A percentile compares a stretch with the other conserved stretches of the same genome.
Evolutionary conservation across 2,888 invertebrate genomes (phyloP).

Genomic region (Neoascia interrupta): DNA sequence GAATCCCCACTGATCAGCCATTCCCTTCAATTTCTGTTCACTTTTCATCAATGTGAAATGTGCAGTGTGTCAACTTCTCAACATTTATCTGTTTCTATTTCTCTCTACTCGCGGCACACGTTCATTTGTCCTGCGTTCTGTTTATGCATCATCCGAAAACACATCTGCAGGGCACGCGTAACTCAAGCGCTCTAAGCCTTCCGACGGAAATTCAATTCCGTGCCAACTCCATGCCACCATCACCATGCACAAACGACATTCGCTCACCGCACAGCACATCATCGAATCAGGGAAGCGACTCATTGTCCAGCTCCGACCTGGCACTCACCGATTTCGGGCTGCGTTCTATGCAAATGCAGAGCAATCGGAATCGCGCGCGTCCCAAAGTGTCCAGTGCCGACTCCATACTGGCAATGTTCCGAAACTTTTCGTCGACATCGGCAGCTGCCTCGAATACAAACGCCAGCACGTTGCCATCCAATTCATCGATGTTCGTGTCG

Average conservation of each 20-base stretch:
- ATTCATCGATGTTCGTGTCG: slow-evolving; percentile 83
- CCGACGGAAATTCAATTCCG: slow-evolving; percentile 76
- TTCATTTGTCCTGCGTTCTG: slow-evolving; percentile 50
- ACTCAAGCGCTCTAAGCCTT: slow-evolving; percentile 76
- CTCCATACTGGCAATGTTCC: slow-evolving; percentile 89
- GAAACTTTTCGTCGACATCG: slow-evolving; percentile 86
- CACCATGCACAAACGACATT: slow-evolving; percentile 83
- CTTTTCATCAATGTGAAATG: slow-evolving; percentile 11
- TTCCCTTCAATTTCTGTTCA: too few species aligned
- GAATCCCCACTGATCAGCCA: too few species aligned
- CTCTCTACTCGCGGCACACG: slow-evolving; percentile 52
- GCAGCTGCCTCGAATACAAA: slow-evolving; percentile 76
- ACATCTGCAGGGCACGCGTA: slow-evolving; percentile 73
- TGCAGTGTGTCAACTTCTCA: slow-evolving; percentile 21
- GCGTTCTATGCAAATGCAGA: slow-evolving; percentile 71
- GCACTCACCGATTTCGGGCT: slow-evolving; percentile 82
- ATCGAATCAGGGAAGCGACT: slow-evolving; percentile 88
- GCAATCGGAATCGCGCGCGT: slow-evolving; percentile 74
- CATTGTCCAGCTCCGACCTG: slow-evolving; percentile 87
- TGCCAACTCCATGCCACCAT: slow-evolving; percentile 83
- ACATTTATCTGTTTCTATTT: slow-evolving; percentile 38
- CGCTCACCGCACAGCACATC: slow-evolving; percentile 85
- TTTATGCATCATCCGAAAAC: neutral
- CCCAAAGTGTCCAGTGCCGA: slow-evolving; percentile 88
- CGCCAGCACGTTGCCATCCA: slow-evolving; percentile 76